phyloP scores from a whole-genome alignment of 2,888 invertebrate genomes.

The Polydesmus complanatus region DNA sequence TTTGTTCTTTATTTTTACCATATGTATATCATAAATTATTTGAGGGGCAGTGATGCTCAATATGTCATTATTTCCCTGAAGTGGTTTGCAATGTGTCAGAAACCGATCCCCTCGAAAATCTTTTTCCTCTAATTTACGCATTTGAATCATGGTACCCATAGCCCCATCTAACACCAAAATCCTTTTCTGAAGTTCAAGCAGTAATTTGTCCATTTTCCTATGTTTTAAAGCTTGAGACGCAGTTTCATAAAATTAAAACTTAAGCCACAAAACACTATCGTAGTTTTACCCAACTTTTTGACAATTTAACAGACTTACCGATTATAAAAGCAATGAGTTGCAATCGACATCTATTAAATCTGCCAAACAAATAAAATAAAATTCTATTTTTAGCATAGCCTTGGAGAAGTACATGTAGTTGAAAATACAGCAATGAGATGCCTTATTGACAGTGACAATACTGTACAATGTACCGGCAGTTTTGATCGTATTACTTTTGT shows the following conservation, averaged over 20 bases:
- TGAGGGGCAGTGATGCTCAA: conserved; percentile 39
- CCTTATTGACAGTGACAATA: too few species aligned
- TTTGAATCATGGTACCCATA: conserved; percentile 47
- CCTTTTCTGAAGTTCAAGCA: conserved; percentile 27
- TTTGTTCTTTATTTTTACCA: conserved; percentile 26
- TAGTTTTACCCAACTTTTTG: too few species aligned
- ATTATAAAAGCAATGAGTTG: too few species aligned
- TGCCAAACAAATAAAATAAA: too few species aligned
- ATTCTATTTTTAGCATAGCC: too few species aligned
- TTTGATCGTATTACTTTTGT: too few species aligned
- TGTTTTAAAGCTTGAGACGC: too few species aligned
- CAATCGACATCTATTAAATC: too few species aligned
- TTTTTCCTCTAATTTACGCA: conserved; percentile 36
- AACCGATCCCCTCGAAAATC: conserved; percentile 38
- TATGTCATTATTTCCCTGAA: conserved; percentile 45
- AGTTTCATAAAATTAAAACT: background rate
- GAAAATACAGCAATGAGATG: too few species aligned
- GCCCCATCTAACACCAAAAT: conserved; percentile 43
- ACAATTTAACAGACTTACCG: too few species aligned
- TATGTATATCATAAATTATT: conserved; percentile 39
- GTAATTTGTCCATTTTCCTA: background rate
- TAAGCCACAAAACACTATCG: background rate
- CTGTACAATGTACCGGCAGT: too few species aligned
- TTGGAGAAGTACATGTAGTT: too few species aligned
- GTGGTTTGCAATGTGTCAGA: conserved; percentile 30